Evolutionary conservation across 2,113 vertebrate genomes (phyloP), one percentile per base, ranked within the genome.

Genomic region (Erythrocercus mccallii): DNA sequence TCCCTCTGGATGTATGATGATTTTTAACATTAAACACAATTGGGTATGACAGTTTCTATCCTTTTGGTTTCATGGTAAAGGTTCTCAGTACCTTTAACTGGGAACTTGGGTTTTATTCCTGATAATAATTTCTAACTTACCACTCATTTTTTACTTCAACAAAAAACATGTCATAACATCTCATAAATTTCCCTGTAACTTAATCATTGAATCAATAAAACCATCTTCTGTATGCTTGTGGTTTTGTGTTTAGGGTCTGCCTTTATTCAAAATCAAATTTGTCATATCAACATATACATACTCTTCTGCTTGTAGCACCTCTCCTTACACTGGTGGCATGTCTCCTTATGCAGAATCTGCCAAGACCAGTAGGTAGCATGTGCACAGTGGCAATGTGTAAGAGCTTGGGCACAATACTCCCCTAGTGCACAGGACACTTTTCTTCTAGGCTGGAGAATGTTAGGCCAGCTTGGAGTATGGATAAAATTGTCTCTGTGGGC

Each of bases 21-120:
- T 95, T 92, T 97, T 97, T 94, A 79, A 97, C 96, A 95, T 82
- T 85, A 92, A 96, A 95, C 95, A 95, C 57, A 80, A 96, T 93
- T 94, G 77, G 33, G 5, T 86, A 58, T 81, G 94, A 94, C 92
- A 93, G 80, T 62, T 76, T 89, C 44, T 86, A 19, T 93, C 72
- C 78, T 77, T 85, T 51, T 78, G 31, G 47, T 61, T 92, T 94
- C 72, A 47, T 24, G 54, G 66, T 79, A 54, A 44, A 65, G 7
- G 25, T 44, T 44, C 20, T 31, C 79, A 73, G 23, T 81, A 92
- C 62, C 54, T 93, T 80, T 73, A 95, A 23, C 38, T 61, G 89
- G 45, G 37, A 89, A 77, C 31, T 53, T 81, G 22, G 17, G 60
- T 73, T 50, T 92, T 95, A 66, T 50, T 97, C 83, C 77, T 94